Evolutionary conservation across 2,797 vertebrate genomes (phyloP).

Genomic region (Enteromius argenteus): DNA sequence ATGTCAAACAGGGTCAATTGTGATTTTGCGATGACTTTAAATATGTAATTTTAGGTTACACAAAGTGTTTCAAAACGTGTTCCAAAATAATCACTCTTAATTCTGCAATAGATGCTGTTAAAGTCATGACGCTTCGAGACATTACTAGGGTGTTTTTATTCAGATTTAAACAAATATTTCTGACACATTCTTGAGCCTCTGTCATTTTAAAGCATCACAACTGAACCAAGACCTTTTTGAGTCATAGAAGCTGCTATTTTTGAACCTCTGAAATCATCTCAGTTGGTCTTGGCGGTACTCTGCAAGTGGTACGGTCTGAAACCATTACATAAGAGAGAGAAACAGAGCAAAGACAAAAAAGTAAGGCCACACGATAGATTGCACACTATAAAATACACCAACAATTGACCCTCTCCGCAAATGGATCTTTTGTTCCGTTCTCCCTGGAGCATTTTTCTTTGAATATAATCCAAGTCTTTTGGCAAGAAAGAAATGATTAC

Average conservation of each 20-base stretch:
- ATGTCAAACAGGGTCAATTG: not conserved
- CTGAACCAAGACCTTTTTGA: slow-evolving; percentile 50
- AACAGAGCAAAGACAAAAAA: slow-evolving; percentile 62
- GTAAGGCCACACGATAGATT: slow-evolving; percentile 67
- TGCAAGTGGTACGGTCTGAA: slow-evolving; percentile 39
- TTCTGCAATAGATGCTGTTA: not conserved
- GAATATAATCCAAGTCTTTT: slow-evolving; percentile 56
- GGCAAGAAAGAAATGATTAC: slow-evolving; percentile 46
- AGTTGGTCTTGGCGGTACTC: not conserved
- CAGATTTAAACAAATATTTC: slow-evolving; percentile 61
- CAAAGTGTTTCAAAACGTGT: not conserved
- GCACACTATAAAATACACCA: slow-evolving; percentile 65
- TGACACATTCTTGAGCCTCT: slow-evolving; percentile 60
- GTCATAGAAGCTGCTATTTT: slow-evolving; percentile 34
- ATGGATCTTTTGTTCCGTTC: slow-evolving; percentile 49
- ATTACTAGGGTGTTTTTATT: slow-evolving; percentile 60
- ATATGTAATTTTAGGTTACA: not conserved
- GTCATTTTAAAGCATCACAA: slow-evolving; percentile 56
- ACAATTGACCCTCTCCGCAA: slow-evolving; percentile 58
- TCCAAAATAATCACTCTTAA: not conserved
- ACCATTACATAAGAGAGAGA: slow-evolving; percentile 48
- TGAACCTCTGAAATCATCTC: slow-evolving; percentile 24
- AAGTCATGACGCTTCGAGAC: slow-evolving; percentile 14
- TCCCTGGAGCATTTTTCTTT: slow-evolving; percentile 46
- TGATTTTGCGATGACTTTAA: not conserved